Percentiles rank a stretch among this genome's conserved stretches.
These are phyloP conservation scores for Cerastoderma edule DNA, from an alignment of 2,888 invertebrate species.

Conservation along the genomic window DNA sequence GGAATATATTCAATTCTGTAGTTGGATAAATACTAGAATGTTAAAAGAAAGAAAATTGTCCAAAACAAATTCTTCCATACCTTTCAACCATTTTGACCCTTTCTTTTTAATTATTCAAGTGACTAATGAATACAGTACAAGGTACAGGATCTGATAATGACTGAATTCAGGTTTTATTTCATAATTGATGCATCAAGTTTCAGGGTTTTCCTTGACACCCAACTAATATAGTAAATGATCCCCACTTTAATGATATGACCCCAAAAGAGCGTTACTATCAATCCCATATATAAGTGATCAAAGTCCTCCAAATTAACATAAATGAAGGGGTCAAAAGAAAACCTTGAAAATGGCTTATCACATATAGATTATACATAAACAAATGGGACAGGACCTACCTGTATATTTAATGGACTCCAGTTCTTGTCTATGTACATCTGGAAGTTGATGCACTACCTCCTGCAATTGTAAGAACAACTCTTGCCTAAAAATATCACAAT, in stretches of 20 bases:
- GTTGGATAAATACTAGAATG: no score
- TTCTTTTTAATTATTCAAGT: no score
- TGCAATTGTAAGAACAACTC: conserved; percentile 50
- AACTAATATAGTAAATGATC: no score
- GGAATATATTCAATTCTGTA: no score
- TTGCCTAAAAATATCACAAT: neutral
- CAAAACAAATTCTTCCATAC: no score
- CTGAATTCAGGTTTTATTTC: no score
- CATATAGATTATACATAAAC: neutral
- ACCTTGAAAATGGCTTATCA: neutral
- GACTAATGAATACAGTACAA: no score
- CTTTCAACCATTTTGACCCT: no score
- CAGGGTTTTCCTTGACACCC: no score
- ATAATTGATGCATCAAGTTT: no score
- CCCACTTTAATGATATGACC: neutral
- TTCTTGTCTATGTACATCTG: conserved; percentile 84
- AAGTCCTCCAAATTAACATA: neutral
- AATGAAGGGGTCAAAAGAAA: neutral
- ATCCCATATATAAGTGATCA: neutral
- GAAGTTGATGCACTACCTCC: conserved; percentile 84
- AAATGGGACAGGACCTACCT: conserved; percentile 72
- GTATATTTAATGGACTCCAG: conserved; percentile 84
- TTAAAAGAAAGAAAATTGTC: no score
- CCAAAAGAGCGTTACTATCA: neutral
- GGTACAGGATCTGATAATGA: no score